Base-by-base conservation (phyloP, 2,888 invertebrate genomes). In the Heliothis peltigera region DNA sequence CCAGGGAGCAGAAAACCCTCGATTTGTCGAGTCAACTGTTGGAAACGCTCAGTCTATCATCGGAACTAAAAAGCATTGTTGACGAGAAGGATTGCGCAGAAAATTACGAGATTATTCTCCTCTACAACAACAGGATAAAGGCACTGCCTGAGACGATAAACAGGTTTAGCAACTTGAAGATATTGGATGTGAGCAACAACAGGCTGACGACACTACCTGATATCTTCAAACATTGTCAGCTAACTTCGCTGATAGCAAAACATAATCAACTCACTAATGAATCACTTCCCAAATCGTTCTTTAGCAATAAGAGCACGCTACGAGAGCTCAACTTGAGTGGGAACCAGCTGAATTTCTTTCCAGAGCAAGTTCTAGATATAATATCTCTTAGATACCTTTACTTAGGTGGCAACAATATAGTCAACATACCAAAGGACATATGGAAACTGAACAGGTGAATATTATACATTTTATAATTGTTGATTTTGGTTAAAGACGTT, bases 271-370 rank as follows among this genome's bases (percentile, higher is more conserved):
- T 99, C 49, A 97, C 96, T 2, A 97, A 98, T 84, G 96, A 97
- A 69, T 97, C 98, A n/a, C 92, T 99, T 77, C 98, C 99, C 4
- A 99, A 99, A 91, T 96, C 97, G 61, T 97, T 99, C 84, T 96
- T 96, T 22, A 92, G 94, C 32, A 94, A 97, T 65, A 93, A 96
- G 25, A 94, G 91, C 65, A 94, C 95, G 2, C 92, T 99, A 22
- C 96, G 97, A 84, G 98, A 98, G 87, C 91, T 99, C n/a, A 99
- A 99, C 94, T 95, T 99, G 39, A 98, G 98, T 91, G 99, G 99
- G 8, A 99, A 99, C 91, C 95, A 96, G 68, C 92, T 99, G 58
- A 96, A 96, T 28, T 95, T 96, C 53, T 97, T 99, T 86, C 99
- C 99, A 0, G 97, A 97, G 81, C 98, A 98, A 93, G 94, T 99